phyloP scores from a whole-genome alignment of 2,113 vertebrate species.

The Falcunculus frontatus region DNA sequence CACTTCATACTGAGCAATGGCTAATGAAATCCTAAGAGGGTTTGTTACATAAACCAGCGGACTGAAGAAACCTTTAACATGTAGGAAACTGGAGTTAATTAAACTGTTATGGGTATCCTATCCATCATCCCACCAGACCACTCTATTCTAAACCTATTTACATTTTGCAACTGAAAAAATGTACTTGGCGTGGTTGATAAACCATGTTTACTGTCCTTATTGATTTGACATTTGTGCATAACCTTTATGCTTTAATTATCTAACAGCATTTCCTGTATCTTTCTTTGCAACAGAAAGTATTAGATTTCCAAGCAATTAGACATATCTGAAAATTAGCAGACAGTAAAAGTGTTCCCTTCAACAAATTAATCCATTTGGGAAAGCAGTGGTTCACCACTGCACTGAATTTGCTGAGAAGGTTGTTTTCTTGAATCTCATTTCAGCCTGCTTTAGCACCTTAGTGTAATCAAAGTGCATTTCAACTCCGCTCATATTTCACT shows the following conservation, averaged over 20 bases:
- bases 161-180: conserved; percentile 65
- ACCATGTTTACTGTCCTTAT: conserved; percentile 68
- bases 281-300: conserved; percentile 18
- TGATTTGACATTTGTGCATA: conserved; percentile 71
- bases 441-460: not conserved
- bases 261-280: conserved; percentile 56
- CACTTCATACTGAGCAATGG: conserved; percentile 15
- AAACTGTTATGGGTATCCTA: conserved; percentile 66
- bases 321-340: conserved; percentile 38
- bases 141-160: conserved; percentile 66
- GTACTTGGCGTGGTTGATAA: conserved; percentile 60
- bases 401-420: conserved; percentile 8
- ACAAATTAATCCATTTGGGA: conserved; percentile 59
- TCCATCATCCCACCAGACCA: conserved; percentile 57
- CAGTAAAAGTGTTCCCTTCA: conserved; percentile 37
- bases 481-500: not conserved
- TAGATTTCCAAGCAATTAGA: conserved; percentile 64
- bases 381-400: conserved; percentile 27
- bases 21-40: conserved; percentile 69
- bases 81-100: conserved; percentile 75
- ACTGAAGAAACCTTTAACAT: conserved; percentile 73
- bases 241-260: conserved; percentile 75
- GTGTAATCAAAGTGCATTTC: not conserved
- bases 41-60: conserved; percentile 74
- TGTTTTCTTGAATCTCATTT: conserved; percentile 17